Evolutionary conservation across 2,888 invertebrate genomes (phyloP), one percentile per base, ranked within the genome.

Genomic region (Acholoe squamosa): DNA sequence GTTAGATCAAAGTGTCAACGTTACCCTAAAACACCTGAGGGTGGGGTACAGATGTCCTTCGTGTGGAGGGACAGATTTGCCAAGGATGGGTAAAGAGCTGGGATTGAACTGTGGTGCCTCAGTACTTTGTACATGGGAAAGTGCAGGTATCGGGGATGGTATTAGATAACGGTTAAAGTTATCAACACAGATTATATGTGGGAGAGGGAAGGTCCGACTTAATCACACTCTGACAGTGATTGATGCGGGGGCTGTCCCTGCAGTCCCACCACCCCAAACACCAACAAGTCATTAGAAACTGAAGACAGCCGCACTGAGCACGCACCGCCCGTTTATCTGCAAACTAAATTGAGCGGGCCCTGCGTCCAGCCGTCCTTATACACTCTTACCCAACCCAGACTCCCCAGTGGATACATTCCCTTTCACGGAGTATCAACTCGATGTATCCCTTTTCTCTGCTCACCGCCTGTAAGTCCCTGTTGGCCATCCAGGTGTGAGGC

Each of bases 181-280:
- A 33, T 43, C 43, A 80, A 19, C 43, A 22, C 80, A 33, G 80
- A 80, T 80, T 80, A 80, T 43, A 80, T 31, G 22, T 43, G 34
- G 43, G 80, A 10, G 7, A 16, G 31, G 28, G 28, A n/a, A 28
- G 71, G 80, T 80, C 34, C 34, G n/a, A 16, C 43, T 80, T 80
- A 34, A 80, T 80, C 80, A 34, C 43, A 43, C n/a, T 16, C 71
- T 80, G 80, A 80, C 80, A 80, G 33, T 80, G 80, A 80, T 80
- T 80, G 80, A 80, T 80, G 43, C 43, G 43, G 43, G 33, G 22
- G n/a, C 80, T 80, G 43, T 80, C 43, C 80, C 80, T 28, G 1
- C 76, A 1, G 25, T 14, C 1, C 76, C 10, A 22, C 76, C 80
- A 19, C 33, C 80, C 80, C 34, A 34, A 33, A 33, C 76, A 22